A percentile compares a stretch with the other conserved stretches of the same genome.
Evolutionary conservation across 2,113 vertebrate species (phyloP).

Genomic region (Telmatochromis sp.): DNA sequence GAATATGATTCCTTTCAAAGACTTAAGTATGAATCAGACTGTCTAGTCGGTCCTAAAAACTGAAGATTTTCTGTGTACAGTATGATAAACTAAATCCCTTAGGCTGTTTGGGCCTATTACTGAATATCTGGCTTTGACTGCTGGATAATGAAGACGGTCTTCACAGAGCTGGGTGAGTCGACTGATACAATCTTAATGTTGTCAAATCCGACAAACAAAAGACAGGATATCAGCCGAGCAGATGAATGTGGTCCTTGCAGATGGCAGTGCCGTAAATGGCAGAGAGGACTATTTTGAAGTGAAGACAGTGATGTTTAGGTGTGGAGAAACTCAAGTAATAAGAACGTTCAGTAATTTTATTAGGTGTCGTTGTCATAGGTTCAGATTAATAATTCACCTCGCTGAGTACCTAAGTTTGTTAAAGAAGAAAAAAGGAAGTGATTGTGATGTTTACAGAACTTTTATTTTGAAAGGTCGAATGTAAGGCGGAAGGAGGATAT

Average conservation of each 20-base stretch:
- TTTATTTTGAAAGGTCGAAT: no score
- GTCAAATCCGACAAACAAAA: conserved; percentile 47
- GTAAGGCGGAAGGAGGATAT: no score
- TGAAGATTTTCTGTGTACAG: conserved; percentile 8
- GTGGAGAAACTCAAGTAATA: no score
- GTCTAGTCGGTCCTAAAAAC: neutral
- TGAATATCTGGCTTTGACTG: conserved; percentile 39
- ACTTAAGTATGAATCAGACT: neutral
- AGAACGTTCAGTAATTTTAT: no score
- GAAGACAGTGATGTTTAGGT: rapidly evolving
- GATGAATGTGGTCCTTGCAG: neutral
- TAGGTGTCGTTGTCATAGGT: no score
- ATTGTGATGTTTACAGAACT: no score
- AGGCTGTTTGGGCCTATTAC: conserved; percentile 29
- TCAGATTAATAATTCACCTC: no score
- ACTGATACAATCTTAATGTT: conserved; percentile 54
- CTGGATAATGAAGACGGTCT: conserved; percentile 43
- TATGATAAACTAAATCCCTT: conserved; percentile 7
- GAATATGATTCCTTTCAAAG: conserved; percentile 19
- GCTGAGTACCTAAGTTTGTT: no score
- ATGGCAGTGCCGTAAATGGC: neutral
- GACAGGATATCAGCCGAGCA: neutral
- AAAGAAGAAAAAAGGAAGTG: no score
- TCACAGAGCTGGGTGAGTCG: conserved; percentile 6
- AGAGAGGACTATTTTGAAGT: neutral